phyloP scores from a whole-genome alignment of 2,113 vertebrate genomes.

The Myrmecobius fasciatus region DNA sequence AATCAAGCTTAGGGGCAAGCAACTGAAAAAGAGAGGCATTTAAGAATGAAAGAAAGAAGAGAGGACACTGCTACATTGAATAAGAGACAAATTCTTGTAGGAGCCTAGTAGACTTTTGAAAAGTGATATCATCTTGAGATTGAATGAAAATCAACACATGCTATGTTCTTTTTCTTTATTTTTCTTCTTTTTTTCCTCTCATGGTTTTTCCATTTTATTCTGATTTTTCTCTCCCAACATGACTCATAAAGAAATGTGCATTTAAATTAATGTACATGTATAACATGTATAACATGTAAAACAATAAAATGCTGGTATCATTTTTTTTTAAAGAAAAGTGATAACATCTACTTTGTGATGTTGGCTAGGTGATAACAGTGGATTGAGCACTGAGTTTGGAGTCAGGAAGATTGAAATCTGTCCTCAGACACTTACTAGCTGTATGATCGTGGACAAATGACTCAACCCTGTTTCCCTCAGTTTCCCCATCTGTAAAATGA shows the following conservation, averaged over 20 bases:
- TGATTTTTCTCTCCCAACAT: too few relatives aligned
- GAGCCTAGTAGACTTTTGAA: background rate
- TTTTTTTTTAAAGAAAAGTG: background rate
- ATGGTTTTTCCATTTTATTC: too few relatives aligned
- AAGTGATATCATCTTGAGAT: background rate
- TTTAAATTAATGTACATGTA: too few relatives aligned
- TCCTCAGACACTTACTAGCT: background rate
- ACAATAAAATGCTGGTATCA: too few relatives aligned
- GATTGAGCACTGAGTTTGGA: background rate
- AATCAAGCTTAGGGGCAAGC: background rate
- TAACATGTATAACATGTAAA: too few relatives aligned
- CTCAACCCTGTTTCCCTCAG: background rate
- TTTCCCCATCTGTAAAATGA: background rate
- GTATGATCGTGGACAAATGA: background rate
- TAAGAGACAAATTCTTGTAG: background rate
- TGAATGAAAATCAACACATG: too few relatives aligned
- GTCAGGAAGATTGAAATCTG: background rate
- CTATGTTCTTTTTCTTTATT: too few relatives aligned
- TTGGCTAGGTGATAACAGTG: background rate
- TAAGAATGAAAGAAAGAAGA: background rate
- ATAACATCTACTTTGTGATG: background rate
- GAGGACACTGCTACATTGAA: background rate
- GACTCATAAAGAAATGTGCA: too few relatives aligned
- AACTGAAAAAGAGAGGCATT: background rate
- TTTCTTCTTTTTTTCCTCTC: too few relatives aligned